These are phyloP conservation scores for Myotis yumanensis DNA, from an alignment of 2,113 vertebrate genomes.

Conservation along the genomic window DNA sequence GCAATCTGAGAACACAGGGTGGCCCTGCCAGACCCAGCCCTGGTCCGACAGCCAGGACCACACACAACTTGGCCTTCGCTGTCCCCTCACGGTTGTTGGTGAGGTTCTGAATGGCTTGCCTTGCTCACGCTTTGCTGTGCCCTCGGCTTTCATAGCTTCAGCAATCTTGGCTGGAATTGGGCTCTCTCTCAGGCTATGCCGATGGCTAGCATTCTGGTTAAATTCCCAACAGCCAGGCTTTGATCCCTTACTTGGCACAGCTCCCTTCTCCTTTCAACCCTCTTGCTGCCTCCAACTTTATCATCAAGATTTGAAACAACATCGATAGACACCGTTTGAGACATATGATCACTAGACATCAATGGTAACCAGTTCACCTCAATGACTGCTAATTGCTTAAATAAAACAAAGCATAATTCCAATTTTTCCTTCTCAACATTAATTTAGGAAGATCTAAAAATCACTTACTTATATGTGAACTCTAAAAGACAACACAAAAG, in stretches of 20 bases:
- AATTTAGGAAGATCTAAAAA: not conserved
- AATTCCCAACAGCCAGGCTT: not conserved
- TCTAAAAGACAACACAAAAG: not conserved
- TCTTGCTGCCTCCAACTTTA: not conserved
- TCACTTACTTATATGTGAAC: not conserved
- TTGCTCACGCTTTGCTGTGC: not conserved
- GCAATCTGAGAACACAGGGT: not conserved
- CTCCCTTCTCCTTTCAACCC: not conserved
- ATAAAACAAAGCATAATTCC: not conserved
- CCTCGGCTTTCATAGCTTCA: not conserved
- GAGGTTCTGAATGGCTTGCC: not conserved
- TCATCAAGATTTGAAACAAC: not conserved
- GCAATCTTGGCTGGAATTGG: not conserved
- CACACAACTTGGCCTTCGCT: accelerated
- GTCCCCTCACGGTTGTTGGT: accelerated
- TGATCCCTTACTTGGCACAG: not conserved
- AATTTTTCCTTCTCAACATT: not conserved
- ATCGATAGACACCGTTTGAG: not conserved
- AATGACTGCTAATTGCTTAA: not conserved
- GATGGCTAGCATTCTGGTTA: not conserved
- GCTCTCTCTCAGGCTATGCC: not conserved
- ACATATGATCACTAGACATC: not conserved
- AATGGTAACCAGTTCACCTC: not conserved
- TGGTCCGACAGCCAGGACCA: not conserved
- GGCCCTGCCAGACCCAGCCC: too few relatives aligned